Evolutionary conservation across 2,888 invertebrate genomes (phyloP).

Genomic region (Netelia fuscicornis): DNA sequence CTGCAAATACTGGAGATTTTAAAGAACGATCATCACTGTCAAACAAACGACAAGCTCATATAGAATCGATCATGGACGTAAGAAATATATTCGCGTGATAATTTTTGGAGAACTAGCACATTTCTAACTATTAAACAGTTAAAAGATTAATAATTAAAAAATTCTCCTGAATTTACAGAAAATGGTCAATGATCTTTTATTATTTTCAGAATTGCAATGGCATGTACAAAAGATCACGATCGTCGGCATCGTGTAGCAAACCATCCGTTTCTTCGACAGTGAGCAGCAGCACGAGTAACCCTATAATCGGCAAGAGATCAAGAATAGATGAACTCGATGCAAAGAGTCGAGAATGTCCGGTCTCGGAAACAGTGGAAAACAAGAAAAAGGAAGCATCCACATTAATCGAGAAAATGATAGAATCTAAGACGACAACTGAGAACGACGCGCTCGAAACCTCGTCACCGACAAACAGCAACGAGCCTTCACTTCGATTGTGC

Average conservation of each 20-base stretch:
- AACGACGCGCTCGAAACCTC: constrained; percentile 10
- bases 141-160: neutral
- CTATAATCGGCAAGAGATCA: constrained; percentile 80
- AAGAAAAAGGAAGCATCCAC: constrained; percentile 18
- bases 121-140: neutral
- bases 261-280: constrained; percentile 49
- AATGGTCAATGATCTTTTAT: neutral
- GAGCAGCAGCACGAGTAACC: constrained; percentile 68
- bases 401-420: constrained; percentile 10
- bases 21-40: constrained; percentile 69
- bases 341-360: constrained; percentile 51
- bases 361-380: constrained; percentile 20
- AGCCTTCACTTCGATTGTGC: constrained; percentile 80
- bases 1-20: constrained; percentile 68
- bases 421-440: neutral
- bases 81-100: constrained; percentile 12
- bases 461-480: constrained; percentile 66
- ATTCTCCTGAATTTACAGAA: neutral
- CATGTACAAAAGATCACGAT: constrained; percentile 65
- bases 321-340: constrained; percentile 76
- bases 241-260: constrained; percentile 57
- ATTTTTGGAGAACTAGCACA: neutral
- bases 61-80: constrained; percentile 62
- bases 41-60: constrained; percentile 64
- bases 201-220: constrained; percentile 56